These are phyloP conservation scores for Elaphurus davidianus DNA, from an alignment of 2,113 vertebrate species.

Conservation along the genomic window DNA sequence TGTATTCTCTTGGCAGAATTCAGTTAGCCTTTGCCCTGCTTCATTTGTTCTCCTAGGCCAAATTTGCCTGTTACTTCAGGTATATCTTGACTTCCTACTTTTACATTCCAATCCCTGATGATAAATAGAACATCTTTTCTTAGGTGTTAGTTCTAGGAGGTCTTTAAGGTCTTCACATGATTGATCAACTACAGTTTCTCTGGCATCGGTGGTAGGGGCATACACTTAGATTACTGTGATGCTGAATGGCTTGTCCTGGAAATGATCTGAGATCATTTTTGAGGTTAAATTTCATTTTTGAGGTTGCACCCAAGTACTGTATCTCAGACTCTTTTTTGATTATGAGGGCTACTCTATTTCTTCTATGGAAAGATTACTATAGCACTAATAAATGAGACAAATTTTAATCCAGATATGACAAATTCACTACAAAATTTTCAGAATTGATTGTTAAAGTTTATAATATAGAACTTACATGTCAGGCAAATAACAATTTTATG, in stretches of 20 bases:
- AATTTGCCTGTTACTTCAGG: neutral
- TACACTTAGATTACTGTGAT: neutral
- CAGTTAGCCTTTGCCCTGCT: neutral
- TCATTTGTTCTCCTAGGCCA: neutral
- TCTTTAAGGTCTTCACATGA: neutral
- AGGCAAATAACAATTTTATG: conserved; percentile 21
- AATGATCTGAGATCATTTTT: neutral
- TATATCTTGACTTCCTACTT: neutral
- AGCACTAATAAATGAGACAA: neutral
- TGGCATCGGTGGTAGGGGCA: neutral
- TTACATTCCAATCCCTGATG: neutral
- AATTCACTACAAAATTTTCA: neutral
- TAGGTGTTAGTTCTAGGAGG: neutral
- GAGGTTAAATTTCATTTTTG: neutral
- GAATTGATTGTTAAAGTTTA: neutral
- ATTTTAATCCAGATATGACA: neutral
- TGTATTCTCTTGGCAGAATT: neutral
- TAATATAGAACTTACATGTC: neutral
- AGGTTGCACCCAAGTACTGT: neutral
- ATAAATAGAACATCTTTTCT: neutral
- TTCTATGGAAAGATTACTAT: neutral
- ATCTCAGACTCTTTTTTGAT: neutral
- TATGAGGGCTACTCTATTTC: neutral
- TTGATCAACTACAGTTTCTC: neutral
- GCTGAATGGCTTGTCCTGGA: neutral